Conservation (phyloP, 2,888 invertebrate genomes). For the Zygothrica quintamaculata region DNA sequence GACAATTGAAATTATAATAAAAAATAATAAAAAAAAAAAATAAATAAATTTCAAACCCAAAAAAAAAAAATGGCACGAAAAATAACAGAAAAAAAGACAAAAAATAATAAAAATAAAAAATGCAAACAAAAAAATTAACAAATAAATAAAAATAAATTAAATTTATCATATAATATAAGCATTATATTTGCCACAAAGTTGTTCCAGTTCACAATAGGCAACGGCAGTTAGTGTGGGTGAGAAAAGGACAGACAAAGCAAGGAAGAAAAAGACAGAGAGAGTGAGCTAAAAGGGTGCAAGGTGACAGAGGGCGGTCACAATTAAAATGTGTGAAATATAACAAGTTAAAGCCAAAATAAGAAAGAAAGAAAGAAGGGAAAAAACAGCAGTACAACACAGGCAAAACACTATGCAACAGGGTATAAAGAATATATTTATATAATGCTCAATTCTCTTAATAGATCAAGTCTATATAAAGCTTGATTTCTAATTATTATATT, state of each 20-base stretch:
- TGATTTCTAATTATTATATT: no score
- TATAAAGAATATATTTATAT: not conserved
- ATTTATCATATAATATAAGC: conserved; percentile 49
- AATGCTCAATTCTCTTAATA: not conserved
- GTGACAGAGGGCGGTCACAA: conserved; percentile 25
- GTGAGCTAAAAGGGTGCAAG: not conserved
- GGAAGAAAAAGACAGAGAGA: no score
- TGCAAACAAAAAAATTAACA: conserved; percentile 48
- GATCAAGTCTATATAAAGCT: no score
- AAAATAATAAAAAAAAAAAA: no score
- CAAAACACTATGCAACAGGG: conserved; percentile 31
- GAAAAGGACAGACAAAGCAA: no score
- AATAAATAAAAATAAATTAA: conserved; percentile 72
- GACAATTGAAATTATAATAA: conserved; percentile 56
- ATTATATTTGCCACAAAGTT: conserved; percentile 53
- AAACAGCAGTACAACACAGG: conserved; percentile 31
- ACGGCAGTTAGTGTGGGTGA: not conserved
- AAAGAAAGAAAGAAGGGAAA: not conserved
- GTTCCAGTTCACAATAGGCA: conserved; percentile 62
- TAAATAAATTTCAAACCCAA: conserved; percentile 18
- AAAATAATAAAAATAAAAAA: conserved; percentile 61
- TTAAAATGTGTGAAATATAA: conserved; percentile 71
- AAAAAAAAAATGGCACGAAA: conserved; percentile 15
- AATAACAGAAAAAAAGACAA: conserved; percentile 12
- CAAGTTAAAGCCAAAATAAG: conserved; percentile 40